A percentile compares a stretch with the other conserved stretches of the same genome.
These are phyloP conservation scores for Pseudolaguvia tuberculata DNA, from an alignment of 2,113 vertebrate species.

Conservation along the genomic window DNA sequence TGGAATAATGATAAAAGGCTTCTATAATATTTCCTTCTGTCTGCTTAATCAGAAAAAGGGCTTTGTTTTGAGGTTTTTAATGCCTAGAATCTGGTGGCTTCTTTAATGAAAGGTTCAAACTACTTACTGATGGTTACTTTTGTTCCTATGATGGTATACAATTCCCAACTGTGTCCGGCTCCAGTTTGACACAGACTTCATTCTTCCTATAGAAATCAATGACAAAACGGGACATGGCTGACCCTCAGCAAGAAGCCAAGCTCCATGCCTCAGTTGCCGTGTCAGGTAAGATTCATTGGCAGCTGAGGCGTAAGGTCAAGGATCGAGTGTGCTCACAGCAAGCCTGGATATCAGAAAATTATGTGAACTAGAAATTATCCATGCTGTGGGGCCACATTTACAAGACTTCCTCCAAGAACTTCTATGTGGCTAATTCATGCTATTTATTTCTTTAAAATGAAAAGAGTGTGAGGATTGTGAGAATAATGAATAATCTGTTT, in stretches of 20 bases:
- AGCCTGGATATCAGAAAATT: constrained; percentile 18
- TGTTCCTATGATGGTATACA: constrained; percentile 5
- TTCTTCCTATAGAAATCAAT: constrained; percentile 81
- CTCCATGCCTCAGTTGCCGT: constrained; percentile 87
- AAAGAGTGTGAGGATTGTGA: no score
- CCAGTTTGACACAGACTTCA: constrained; percentile 58
- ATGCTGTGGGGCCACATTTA: neutral
- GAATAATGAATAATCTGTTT: no score
- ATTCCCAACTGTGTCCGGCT: constrained; percentile 46
- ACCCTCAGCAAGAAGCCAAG: constrained; percentile 85
- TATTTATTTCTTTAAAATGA: neutral
- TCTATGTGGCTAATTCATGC: neutral
- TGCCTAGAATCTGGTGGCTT: no score
- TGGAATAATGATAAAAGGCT: constrained; percentile 27
- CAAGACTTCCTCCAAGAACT: neutral
- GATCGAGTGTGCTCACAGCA: constrained; percentile 52
- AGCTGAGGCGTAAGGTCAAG: constrained; percentile 64
- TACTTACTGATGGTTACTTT: no score
- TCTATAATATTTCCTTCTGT: constrained; percentile 49
- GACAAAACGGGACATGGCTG: constrained; percentile 86
- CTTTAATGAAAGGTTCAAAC: no score
- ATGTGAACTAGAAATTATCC: neutral
- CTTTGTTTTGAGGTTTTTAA: constrained; percentile 33
- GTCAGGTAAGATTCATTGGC: constrained; percentile 90
- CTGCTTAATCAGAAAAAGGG: constrained; percentile 53